Evolutionary conservation across 2,113 vertebrate genomes (phyloP).

Genomic region (Corapipo altera): DNA sequence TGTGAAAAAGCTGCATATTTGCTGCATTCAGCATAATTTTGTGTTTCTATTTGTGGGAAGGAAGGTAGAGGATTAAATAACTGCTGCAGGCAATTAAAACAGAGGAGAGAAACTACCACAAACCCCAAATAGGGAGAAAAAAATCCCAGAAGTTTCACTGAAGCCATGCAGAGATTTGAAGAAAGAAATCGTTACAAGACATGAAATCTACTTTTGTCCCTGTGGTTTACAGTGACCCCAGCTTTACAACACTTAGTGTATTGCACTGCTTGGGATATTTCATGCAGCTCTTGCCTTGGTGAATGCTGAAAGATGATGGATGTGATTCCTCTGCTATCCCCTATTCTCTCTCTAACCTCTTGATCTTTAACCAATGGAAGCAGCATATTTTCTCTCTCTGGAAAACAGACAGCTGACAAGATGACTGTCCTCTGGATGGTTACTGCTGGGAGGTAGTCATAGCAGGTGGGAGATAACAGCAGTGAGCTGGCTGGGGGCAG

Average conservation of each 20-base stretch:
- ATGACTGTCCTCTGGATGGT: background rate
- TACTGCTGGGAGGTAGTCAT: background rate
- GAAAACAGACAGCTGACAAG: background rate
- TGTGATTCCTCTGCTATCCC: background rate
- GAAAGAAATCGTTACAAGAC: background rate
- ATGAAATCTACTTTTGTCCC: background rate
- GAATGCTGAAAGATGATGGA: rapidly evolving
- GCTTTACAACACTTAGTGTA: rapidly evolving
- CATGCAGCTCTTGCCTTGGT: background rate
- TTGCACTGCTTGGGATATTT: background rate
- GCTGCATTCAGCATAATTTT: background rate
- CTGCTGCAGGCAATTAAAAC: background rate
- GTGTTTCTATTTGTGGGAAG: background rate
- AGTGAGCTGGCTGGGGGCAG: background rate
- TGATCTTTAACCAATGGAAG: background rate
- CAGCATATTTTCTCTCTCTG: background rate
- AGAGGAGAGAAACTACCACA: background rate
- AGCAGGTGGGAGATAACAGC: background rate
- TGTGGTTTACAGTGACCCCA: background rate
- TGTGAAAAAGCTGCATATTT: background rate
- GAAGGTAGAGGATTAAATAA: background rate
- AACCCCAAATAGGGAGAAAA: background rate
- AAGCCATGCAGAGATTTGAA: background rate
- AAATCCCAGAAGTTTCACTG: background rate
- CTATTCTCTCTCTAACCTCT: background rate